Evolutionary conservation across 1,140 invertebrate genomes (phyloP), one percentile per base, ranked within the genome.

Genomic region (Heliconius eleuchia): DNA sequence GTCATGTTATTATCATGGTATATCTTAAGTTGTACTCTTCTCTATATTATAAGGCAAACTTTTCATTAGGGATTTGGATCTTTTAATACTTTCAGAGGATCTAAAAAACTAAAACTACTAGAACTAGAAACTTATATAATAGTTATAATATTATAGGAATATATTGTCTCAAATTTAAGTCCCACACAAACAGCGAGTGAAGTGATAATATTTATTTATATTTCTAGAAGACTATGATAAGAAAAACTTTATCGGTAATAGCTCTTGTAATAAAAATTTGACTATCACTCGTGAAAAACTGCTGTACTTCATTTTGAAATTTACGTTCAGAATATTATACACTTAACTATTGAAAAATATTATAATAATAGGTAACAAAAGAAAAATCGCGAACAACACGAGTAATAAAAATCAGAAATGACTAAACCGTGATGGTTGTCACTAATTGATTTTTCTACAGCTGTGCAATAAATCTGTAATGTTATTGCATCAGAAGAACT

Each of bases 401-500:
- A 66, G 60, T 66, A 30, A 66, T 66, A 30, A 66, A 27, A 66
- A 4, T 16, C 30, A 30, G 13, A 66, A 66, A 72, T 72, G 71
- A 39, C n/a, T 42, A 18, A 39, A 42, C 18, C 42, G 70, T 77
- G 60, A 52, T 77, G 23, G 71, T 55, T 52, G 70, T 77, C 66
- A 77, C 46, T 77, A 71, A 71, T 37, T 52, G 18, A 77, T 37
- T 71, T 77, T 30, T 77, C 37, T 30, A 73, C 42, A 50, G 74
- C 70, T 71, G 34, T 50, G 76, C 76, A 72, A 77, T 77, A 55
- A 66, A 19, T 19, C n/a, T 19, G 76, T 77, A 72, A 76, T 76
- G 19, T n/a, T 39, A 77, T 71, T 77, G 76, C 76, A 77, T 77
- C 70, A 71, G 76, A 34, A 71, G 6, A 55, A 72, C 46, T 55